Conservation (phyloP, 2,797 vertebrate genomes). For the Simalia tracyae region DNA sequence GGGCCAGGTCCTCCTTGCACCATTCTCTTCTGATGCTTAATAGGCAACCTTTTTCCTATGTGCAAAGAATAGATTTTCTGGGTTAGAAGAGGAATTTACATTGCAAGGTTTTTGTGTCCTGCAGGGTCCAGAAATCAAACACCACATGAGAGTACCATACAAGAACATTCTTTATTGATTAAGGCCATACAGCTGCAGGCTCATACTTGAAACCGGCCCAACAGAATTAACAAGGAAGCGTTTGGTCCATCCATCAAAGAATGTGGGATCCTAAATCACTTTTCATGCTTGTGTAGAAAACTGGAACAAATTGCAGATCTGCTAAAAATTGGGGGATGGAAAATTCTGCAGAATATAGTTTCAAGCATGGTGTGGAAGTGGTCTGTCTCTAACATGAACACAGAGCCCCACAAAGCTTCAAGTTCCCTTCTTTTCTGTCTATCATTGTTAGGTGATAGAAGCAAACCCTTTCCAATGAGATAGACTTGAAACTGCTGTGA, state of each 20-base stretch:
- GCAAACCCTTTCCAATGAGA: neutral
- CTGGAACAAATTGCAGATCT: conserved; percentile 37
- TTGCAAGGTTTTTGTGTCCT: conserved; percentile 35
- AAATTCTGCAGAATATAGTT: neutral
- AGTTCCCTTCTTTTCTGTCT: neutral
- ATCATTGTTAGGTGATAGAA: neutral
- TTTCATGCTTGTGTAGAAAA: neutral
- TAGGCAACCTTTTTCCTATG: conserved; percentile 35
- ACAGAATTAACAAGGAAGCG: conserved; percentile 36
- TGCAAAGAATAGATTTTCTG: conserved; percentile 43
- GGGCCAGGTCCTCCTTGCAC: conserved; percentile 29
- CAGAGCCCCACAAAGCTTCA: neutral
- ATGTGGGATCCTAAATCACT: conserved; percentile 47
- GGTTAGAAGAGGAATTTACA: conserved; percentile 38
- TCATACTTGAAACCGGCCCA: conserved; percentile 10
- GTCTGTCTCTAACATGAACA: neutral
- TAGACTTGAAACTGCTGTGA: neutral
- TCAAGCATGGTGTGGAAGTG: neutral
- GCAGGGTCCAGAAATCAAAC: conserved; percentile 13
- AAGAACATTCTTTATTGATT: conserved; percentile 19
- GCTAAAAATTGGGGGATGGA: neutral
- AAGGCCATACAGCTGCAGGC: neutral
- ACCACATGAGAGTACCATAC: conserved; percentile 24
- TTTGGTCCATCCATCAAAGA: conserved; percentile 44
- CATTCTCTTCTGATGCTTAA: conserved; percentile 55